Base-by-base conservation (phyloP, 1,140 invertebrate genomes). In the Berghia stephanieae region DNA sequence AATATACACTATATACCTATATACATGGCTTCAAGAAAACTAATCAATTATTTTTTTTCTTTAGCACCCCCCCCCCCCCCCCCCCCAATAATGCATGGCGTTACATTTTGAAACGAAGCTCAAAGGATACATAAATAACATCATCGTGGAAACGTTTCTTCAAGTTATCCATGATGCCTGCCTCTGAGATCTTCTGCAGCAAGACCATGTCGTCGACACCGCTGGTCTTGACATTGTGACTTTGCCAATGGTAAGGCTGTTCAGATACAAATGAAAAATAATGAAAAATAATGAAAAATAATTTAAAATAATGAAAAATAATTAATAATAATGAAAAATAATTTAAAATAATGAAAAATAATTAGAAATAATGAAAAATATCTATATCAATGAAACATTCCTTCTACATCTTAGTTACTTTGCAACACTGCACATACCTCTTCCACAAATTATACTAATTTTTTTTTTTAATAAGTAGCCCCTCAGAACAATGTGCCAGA, bases 121-220 rank as follows among this genome's bases (percentile, higher is more conserved):
- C 13, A 67, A 73, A 93, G 91, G 92, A 92, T 93, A 94, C 93
- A 88, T 94, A 94, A 84, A 94, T 94, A 80, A 92, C 92, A 83
- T 94, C 93, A 78, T 94, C 93, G 90, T 93, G 92, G 80, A 94
- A 93, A 81, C 94, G 87, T 84, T 94, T 94, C 81, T 92, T 92
- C 49, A 95, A 90, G 84, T 95, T 95, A 8, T 94, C 93, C 18
- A 94, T 92, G 85, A 95, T 95, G 44, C 93, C 91, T 3, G 92
- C 91, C 79, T 94, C 93, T 10, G 90, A 91, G 78, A 94, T 92
- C 85, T 93, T 94, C 75, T 93, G 91, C 34, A 95, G 89, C 2
- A 95, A 90, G n/a, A 95, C 94, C 93, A 95, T 94, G 85, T 95
- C 94, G 85, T 95, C 94, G 81, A 94, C 93, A 1, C 94, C 94